These are phyloP conservation scores for Dendrocincla fuliginosa DNA, from an alignment of 2,797 vertebrate species.

Conservation along the genomic window DNA sequence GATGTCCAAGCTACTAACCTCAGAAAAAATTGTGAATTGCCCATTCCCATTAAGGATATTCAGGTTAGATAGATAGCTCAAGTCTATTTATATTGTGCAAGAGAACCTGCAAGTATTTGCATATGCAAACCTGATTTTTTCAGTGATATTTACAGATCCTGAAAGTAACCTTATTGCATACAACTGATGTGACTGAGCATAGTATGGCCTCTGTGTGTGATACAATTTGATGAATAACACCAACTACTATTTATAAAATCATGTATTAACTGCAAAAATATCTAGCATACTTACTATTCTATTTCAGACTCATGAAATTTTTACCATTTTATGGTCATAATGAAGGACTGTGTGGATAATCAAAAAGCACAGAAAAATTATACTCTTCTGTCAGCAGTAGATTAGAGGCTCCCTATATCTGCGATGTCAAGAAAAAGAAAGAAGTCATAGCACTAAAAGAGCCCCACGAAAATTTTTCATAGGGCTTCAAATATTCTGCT, in stretches of 20 bases:
- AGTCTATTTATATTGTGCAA: background rate
- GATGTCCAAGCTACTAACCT: background rate
- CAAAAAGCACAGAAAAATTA: background rate
- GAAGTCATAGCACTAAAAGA: background rate
- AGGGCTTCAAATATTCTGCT: background rate
- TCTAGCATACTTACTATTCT: background rate
- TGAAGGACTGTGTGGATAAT: background rate
- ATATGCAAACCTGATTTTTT: background rate
- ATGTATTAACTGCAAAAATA: background rate
- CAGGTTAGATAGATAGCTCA: background rate
- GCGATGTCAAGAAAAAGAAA: background rate
- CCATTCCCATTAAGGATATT: background rate
- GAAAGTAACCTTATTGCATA: background rate
- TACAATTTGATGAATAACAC: background rate
- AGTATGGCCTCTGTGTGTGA: background rate
- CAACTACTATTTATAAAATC: background rate
- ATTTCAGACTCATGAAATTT: background rate
- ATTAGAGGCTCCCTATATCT: accelerated
- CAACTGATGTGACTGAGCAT: background rate
- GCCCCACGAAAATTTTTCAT: background rate
- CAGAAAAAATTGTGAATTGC: background rate
- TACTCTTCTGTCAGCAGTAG: background rate
- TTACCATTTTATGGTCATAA: background rate
- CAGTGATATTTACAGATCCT: background rate
- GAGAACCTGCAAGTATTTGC: background rate